These are phyloP conservation scores for Bellardia bayeri DNA, from an alignment of 2,888 invertebrate genomes.

Conservation along the genomic window DNA sequence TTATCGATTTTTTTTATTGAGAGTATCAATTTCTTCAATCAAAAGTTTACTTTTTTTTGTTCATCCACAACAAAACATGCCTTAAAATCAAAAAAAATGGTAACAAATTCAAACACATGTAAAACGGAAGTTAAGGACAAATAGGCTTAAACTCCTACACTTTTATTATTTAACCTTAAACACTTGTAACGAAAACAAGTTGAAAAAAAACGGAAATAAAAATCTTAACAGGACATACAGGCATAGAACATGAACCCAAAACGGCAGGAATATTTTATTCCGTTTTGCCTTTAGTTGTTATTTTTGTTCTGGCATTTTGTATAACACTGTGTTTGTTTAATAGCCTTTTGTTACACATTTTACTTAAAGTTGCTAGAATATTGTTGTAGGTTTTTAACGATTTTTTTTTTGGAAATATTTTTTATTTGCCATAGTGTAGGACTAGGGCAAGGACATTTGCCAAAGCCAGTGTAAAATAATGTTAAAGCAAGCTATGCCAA, in stretches of 20 bases:
- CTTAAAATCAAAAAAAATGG: background rate
- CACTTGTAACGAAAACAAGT: background rate
- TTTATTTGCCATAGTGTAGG: slow-evolving; percentile 67
- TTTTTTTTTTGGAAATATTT: slow-evolving; percentile 34
- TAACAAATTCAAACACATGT: slow-evolving; percentile 17
- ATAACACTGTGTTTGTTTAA: slow-evolving; percentile 25
- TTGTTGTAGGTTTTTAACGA: slow-evolving; percentile 34
- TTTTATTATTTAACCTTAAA: slow-evolving; percentile 51
- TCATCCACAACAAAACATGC: background rate
- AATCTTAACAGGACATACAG: background rate
- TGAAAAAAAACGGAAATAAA: background rate
- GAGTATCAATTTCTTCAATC: background rate
- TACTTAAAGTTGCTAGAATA: slow-evolving; percentile 43
- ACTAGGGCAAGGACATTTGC: slow-evolving; percentile 82
- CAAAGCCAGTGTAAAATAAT: slow-evolving; percentile 54
- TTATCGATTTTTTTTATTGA: background rate
- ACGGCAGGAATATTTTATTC: background rate
- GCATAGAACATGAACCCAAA: background rate
- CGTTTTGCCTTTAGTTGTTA: background rate
- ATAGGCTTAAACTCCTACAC: slow-evolving; percentile 57
- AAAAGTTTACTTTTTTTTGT: background rate
- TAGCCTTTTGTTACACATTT: slow-evolving; percentile 50
- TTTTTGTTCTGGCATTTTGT: slow-evolving; percentile 28
- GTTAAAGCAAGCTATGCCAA: slow-evolving; percentile 59
- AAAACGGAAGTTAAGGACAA: slow-evolving; percentile 57